Conservation (phyloP, 2,113 vertebrate genomes). For the Sapajus apella region DNA sequence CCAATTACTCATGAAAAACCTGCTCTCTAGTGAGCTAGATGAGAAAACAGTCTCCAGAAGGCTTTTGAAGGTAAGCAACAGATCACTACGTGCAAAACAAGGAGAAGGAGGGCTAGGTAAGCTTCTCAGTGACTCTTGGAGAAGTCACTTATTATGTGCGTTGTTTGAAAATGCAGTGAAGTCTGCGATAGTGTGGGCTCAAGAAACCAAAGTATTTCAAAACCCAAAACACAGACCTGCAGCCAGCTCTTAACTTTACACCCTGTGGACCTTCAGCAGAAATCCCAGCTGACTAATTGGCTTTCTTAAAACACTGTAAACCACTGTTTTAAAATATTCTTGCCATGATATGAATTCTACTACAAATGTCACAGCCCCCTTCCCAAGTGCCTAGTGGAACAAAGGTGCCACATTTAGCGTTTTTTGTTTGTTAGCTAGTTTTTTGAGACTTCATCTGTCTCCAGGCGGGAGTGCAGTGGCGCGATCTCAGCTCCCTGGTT, state of each 20-base stretch:
- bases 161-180: slow-evolving; percentile 39
- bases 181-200: neutral
- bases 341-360: neutral
- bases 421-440: neutral
- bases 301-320: neutral
- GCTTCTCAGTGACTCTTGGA: neutral
- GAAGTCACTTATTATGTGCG: neutral
- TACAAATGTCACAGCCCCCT: neutral
- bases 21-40: neutral
- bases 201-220: slow-evolving; percentile 20
- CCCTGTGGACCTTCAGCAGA: neutral
- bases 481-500: no score
- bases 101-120: neutral
- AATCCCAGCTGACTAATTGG: neutral
- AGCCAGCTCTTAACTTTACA: neutral
- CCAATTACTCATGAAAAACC: slow-evolving; percentile 10
- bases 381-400: neutral
- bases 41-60: slow-evolving; percentile 40
- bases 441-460: no score
- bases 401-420: neutral
- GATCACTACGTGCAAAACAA: slow-evolving; percentile 10
- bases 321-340: neutral
- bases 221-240: neutral
- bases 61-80: slow-evolving; percentile 44
- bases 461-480: no score